These are phyloP conservation scores for Psylliodes chrysocephalus DNA, from an alignment of 2,888 invertebrate genomes.

Conservation along the genomic window DNA sequence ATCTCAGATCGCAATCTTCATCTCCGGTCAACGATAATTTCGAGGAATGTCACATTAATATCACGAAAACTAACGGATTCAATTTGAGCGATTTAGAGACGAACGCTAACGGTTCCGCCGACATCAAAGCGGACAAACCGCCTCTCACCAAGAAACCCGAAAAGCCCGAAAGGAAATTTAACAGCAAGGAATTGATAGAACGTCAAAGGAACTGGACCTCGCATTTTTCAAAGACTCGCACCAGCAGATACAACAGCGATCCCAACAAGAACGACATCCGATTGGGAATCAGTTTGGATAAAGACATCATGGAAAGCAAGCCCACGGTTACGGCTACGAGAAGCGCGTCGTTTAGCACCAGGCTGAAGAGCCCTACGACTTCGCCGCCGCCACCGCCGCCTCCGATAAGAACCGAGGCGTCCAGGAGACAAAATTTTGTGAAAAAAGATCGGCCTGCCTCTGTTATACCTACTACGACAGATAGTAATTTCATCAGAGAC, in stretches of 20 bases:
- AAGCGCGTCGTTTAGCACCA: conserved; percentile 69
- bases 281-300: conserved; percentile 62
- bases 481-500: conserved; percentile 41
- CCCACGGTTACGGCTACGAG: conserved; percentile 64
- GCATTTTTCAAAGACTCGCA: conserved; percentile 84
- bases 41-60: conserved; percentile 68
- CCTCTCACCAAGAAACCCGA: conserved; percentile 73
- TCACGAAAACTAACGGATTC: conserved; percentile 57
- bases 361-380: conserved; percentile 62
- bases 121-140: conserved; percentile 48
- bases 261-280: conserved; percentile 70
- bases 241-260: conserved; percentile 71
- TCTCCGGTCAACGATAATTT: conserved; percentile 62
- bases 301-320: conserved; percentile 45
- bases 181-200: conserved; percentile 87
- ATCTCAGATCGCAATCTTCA: conserved; percentile 63
- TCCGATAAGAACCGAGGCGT: conserved; percentile 62
- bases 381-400: conserved; percentile 64
- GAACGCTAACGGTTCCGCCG: conserved; percentile 44
- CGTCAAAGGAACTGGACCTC: conserved; percentile 94
- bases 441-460: conserved; percentile 61
- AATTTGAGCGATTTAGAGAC: conserved; percentile 28
- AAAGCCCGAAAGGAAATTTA: conserved; percentile 84
- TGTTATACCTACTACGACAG: conserved; percentile 55
- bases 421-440: conserved; percentile 56